Evolutionary conservation across 2,113 vertebrate genomes (phyloP), one percentile per base, ranked within the genome.

Genomic region (Oreochromis niloticus): DNA sequence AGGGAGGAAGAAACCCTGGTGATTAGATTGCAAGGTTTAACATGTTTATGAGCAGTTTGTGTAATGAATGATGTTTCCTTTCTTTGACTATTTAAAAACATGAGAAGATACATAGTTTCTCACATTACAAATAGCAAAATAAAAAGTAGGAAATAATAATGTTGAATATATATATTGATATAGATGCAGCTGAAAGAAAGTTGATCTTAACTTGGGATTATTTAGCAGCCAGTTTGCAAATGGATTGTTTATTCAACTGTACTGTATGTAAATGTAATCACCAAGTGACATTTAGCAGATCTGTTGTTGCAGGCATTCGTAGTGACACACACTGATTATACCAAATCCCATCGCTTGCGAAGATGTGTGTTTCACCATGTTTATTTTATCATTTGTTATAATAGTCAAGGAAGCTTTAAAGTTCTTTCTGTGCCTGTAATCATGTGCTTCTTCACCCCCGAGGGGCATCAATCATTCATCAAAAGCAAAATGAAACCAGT

Each of bases 391-490:
- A 56, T 73, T 89, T 71, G 24, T 36, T 50, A 16, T 66, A 16
- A 81, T 55, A 39, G 39, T 52, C 22, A 36, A 22, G 24, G 56
- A 86, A 87, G 71, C 1, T 3, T 75, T 80, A 61, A 84, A 71
- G 7, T 27, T 46, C 71, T 84, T 81, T 83, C 54, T 85, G 3
- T 63, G 81, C 24, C 27, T 43, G 17, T 71, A 48, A 46, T 80
- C 17, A 12, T 80, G 87, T 87, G 56, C 83, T 82, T 84, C 27
- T 56, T 87, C 34, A 80, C 68, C 57, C 84, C 73, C 22, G 17
- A 63, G 81, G 73, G 56, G 63, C 87, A 87, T 94, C 90, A 92
- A 90, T 94, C 90, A 88, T 94, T 93, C 81, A 94, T 94, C 88
- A 90, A 90, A 93, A 66, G 88, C 79, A 78, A 87, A 88, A 78